Percentiles rank a stretch among this genome's conserved stretches.
These are phyloP conservation scores for Drosophila ohnishii DNA, from an alignment of 1,140 invertebrate genomes.

Conservation along the genomic window DNA sequence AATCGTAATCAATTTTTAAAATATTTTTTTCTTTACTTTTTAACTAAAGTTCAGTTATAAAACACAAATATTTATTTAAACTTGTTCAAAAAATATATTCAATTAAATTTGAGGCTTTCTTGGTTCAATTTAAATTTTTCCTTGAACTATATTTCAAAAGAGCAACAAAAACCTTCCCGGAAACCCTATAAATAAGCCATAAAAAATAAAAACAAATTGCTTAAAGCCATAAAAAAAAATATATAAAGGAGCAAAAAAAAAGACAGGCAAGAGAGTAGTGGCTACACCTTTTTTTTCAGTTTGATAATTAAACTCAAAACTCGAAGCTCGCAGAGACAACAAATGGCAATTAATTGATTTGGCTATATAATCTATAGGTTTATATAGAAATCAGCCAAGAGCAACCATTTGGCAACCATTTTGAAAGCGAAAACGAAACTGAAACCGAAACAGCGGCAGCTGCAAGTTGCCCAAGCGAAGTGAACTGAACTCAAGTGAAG, in stretches of 20 bases:
- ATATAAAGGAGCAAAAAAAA: conserved; percentile 13
- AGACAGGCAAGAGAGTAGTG: neutral
- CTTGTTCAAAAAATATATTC: too few relatives aligned
- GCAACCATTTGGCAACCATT: conserved; percentile 51
- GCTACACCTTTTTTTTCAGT: conserved; percentile 48
- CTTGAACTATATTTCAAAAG: conserved; percentile 2
- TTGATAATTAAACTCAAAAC: conserved; percentile 57
- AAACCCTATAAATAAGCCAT: conserved; percentile 25
- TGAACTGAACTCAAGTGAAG: conserved; percentile 34
- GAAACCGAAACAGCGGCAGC: conserved; percentile 56
- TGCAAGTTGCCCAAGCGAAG: conserved; percentile 27
- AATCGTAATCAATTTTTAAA: too few relatives aligned
- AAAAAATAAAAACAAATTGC: conserved; percentile 15
- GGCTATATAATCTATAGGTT: conserved; percentile 22
- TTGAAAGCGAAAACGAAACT: conserved; percentile 49
- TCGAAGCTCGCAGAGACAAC: conserved; percentile 14
- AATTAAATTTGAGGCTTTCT: neutral
- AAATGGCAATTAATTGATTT: conserved; percentile 71
- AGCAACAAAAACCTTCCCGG: conserved; percentile 7
- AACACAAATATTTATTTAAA: neutral
- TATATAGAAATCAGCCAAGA: conserved; percentile 15
- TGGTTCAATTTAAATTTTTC: neutral
- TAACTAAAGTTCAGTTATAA: neutral
- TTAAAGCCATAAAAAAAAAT: conserved; percentile 7
- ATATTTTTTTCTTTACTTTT: too few relatives aligned